A percentile compares a stretch with the other conserved stretches of the same genome.
Evolutionary conservation across 53 echinoderm and acorn worm genomes (phyloP).

Genomic region (Holothuria scabra): DNA sequence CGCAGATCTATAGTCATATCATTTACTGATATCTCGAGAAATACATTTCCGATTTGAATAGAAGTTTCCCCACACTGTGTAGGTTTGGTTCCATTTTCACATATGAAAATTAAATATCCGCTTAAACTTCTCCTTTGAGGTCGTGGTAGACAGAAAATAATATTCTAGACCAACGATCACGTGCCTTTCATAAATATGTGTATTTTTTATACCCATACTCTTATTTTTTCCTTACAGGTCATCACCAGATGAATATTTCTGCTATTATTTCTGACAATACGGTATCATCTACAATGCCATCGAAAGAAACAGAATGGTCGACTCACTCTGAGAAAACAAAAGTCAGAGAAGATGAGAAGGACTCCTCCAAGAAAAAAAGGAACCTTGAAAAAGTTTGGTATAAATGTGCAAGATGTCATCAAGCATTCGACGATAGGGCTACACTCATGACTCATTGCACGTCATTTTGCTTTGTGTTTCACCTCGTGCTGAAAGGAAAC

Average conservation of each 20-base stretch:
- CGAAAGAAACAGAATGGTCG: background rate
- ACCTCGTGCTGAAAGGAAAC: background rate
- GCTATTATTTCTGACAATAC: background rate
- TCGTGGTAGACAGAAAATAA: no score
- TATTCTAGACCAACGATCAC: no score
- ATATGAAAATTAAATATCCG: no score
- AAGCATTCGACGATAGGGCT: background rate
- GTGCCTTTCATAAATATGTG: no score
- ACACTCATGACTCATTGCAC: background rate
- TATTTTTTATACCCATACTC: background rate
- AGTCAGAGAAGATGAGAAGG: background rate
- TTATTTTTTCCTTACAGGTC: background rate
- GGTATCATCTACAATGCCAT: background rate
- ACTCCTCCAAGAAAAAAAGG: no score
- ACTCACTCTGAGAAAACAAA: background rate
- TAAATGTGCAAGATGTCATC: conserved; percentile 7
- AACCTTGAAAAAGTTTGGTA: background rate
- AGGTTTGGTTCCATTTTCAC: no score
- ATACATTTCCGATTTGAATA: no score
- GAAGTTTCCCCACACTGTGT: no score
- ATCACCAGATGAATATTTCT: background rate
- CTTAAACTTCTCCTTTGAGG: no score
- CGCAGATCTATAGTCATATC: no score
- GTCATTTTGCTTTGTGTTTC: conserved; percentile 16
- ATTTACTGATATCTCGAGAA: no score